Percentiles rank a stretch among this genome's conserved stretches.
phyloP scores from a whole-genome alignment of 2,113 vertebrate species.

The Oreochromis aureus region DNA sequence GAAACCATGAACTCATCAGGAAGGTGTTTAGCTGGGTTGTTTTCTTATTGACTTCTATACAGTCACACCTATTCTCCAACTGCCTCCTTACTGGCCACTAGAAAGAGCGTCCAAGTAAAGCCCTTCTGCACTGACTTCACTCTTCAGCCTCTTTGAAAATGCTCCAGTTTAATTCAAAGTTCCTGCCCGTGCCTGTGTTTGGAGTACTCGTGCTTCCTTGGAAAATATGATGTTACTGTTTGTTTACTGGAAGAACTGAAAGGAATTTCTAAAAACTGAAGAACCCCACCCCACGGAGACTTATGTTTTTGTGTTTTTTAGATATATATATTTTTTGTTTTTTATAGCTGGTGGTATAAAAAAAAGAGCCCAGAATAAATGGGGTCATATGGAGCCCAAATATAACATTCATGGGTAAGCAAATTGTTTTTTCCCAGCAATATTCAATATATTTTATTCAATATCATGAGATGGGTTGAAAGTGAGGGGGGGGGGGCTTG shows the following conservation, averaged over 20 bases:
- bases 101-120: neutral
- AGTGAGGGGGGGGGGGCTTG: neutral
- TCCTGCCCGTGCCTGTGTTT: neutral
- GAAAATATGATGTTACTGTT: neutral
- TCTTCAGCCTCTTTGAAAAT: neutral
- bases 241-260: neutral
- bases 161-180: neutral
- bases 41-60: neutral
- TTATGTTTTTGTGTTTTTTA: neutral
- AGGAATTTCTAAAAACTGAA: neutral
- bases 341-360: neutral
- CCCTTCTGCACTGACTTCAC: neutral
- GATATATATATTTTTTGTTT: neutral
- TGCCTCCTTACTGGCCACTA: neutral
- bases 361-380: neutral
- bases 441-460: neutral
- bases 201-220: neutral
- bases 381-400: neutral
- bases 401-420: accelerated
- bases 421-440: neutral
- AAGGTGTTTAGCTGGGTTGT: neutral
- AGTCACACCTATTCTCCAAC: neutral
- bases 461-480: accelerated
- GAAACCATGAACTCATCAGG: neutral
- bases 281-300: neutral